Conservation (phyloP, 2,888 invertebrate species). For the Halictus ligatus region DNA sequence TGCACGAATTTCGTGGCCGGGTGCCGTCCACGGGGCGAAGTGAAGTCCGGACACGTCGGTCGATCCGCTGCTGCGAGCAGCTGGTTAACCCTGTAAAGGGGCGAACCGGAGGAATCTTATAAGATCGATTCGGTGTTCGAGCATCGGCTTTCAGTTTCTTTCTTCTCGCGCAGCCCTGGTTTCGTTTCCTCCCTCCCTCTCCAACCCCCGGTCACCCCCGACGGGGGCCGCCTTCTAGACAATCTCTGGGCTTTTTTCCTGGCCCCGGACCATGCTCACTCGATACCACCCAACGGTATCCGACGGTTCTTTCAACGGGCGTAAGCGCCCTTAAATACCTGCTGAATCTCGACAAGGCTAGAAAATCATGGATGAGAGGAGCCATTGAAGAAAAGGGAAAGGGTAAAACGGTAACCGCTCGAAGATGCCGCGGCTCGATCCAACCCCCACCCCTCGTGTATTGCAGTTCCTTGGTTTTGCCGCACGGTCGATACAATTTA, state of each 20-base stretch:
- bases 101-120: constrained; percentile 61
- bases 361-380: constrained; percentile 57
- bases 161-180: constrained; percentile 40
- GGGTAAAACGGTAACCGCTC: constrained; percentile 41
- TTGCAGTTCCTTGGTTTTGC: background rate
- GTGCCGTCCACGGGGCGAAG: constrained; percentile 7
- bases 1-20: constrained; percentile 41
- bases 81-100: constrained; percentile 64
- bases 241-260: constrained; percentile 38
- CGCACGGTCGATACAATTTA: background rate
- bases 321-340: constrained; percentile 71
- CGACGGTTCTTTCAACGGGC: constrained; percentile 48
- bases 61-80: constrained; percentile 47
- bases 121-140: constrained; percentile 70
- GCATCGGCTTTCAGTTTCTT: constrained; percentile 69
- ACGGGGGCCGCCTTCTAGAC: constrained; percentile 44
- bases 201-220: constrained; percentile 6
- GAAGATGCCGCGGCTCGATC: constrained; percentile 43
- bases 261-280: constrained; percentile 46
- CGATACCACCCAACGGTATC: constrained; percentile 53
- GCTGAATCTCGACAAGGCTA: constrained; percentile 64
- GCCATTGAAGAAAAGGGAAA: constrained; percentile 41
- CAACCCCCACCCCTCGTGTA: background rate
- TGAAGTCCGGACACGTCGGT: constrained; percentile 68
- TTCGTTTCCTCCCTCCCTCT: constrained; percentile 33